phyloP scores from a whole-genome alignment of 1,140 invertebrate species.

The Tetramorium alpestre region DNA sequence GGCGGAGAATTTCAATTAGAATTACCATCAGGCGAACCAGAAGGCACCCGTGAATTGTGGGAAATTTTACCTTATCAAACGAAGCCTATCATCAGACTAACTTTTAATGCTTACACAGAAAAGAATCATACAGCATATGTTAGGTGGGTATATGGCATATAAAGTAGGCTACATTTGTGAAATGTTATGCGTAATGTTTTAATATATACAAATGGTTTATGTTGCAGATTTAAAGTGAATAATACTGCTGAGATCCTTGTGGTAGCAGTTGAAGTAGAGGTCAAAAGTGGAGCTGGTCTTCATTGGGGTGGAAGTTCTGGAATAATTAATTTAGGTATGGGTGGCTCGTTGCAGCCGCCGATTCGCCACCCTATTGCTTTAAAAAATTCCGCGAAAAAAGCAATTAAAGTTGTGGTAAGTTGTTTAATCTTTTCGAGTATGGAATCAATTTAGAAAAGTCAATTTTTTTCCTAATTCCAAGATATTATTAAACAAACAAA shows the following conservation, averaged over 20 bases:
- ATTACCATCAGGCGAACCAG: constrained; percentile 92
- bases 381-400: constrained; percentile 90
- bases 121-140: constrained; percentile 94
- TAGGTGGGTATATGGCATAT: constrained; percentile 82
- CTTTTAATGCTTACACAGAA: constrained; percentile 91
- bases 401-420: constrained; percentile 90
- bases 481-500: neutral
- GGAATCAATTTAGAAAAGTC: neutral
- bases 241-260: constrained; percentile 90
- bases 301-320: constrained; percentile 91
- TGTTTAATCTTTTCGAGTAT: neutral
- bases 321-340: constrained; percentile 93
- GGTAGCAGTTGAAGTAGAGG: constrained; percentile 95
- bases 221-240: constrained; percentile 90
- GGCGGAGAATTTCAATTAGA: constrained; percentile 96
- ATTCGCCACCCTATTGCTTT: constrained; percentile 89
- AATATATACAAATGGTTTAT: constrained; percentile 28
- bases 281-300: constrained; percentile 90
- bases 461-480: neutral
- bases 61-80: constrained; percentile 95
- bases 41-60: constrained; percentile 94
- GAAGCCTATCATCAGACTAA: constrained; percentile 95
- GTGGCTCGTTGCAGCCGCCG: constrained; percentile 89
- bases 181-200: neutral
- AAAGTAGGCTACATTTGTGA: neutral